Conservation (phyloP, 1,140 invertebrate species). For the Bombus waltoni region DNA sequence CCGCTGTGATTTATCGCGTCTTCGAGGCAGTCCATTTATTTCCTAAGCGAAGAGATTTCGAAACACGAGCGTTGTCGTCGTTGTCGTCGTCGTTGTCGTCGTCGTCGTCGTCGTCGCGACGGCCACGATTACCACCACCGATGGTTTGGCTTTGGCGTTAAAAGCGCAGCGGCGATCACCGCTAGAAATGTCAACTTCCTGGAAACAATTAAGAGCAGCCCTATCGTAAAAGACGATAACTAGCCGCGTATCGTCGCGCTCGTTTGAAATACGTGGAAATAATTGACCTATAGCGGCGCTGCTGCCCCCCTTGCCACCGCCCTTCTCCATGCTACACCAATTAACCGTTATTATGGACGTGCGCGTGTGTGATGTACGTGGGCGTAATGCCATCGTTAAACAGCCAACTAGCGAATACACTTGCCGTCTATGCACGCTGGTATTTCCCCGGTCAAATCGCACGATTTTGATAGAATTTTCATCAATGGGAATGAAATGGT, state of each 20-base stretch:
- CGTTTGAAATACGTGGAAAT: slow-evolving; percentile 70
- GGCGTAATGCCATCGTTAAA: slow-evolving; percentile 69
- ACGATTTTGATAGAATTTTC: slow-evolving; percentile 50
- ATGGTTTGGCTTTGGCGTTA: neutral
- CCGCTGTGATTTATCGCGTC: slow-evolving; percentile 11
- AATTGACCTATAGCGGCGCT: slow-evolving; percentile 68
- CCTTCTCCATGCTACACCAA: slow-evolving; percentile 54
- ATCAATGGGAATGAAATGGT: slow-evolving; percentile 43
- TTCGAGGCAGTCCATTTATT: slow-evolving; percentile 27
- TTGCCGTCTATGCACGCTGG: slow-evolving; percentile 14
- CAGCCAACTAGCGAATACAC: slow-evolving; percentile 47
- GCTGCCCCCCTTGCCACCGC: neutral
- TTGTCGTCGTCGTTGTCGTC: neutral
- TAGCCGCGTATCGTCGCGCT: slow-evolving; percentile 51
- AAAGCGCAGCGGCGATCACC: neutral
- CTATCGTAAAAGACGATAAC: slow-evolving; percentile 65
- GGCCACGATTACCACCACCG: neutral
- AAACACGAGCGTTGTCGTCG: neutral
- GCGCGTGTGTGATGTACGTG: slow-evolving; percentile 54
- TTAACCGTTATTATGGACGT: slow-evolving; percentile 72
- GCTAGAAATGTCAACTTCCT: slow-evolving; percentile 47
- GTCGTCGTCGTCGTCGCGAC: neutral
- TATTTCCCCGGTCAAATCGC: slow-evolving; percentile 15
- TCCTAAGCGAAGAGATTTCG: neutral
- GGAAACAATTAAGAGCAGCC: slow-evolving; percentile 61